A percentile compares a stretch with the other conserved stretches of the same genome.
phyloP scores from a whole-genome alignment of 2,113 vertebrate species.

The Silurus asotus region DNA sequence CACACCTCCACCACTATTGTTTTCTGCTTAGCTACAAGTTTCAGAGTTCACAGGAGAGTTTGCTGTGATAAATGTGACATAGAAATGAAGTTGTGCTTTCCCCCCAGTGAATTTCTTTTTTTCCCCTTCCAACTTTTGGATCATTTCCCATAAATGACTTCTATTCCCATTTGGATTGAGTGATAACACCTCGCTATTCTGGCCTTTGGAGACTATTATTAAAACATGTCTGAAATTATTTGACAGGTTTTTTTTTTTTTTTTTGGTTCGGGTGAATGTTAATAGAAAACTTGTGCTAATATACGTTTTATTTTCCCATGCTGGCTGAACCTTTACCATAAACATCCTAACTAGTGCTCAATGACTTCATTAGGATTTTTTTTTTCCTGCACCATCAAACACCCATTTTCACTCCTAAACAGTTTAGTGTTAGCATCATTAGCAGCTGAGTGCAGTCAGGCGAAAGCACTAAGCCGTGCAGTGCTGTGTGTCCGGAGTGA shows the following conservation, averaged over 20 bases:
- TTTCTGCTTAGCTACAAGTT: not conserved
- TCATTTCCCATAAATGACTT: not conserved
- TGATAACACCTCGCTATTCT: not conserved
- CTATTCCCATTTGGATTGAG: not conserved
- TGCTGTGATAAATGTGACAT: not conserved
- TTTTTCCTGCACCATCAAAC: not conserved
- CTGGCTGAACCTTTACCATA: too few relatives aligned
- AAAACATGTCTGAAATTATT: not conserved
- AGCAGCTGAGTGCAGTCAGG: slow-evolving; percentile 1
- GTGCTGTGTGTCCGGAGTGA: not conserved
- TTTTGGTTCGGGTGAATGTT: not conserved
- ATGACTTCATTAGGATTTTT: not conserved
- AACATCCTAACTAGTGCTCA: not conserved
- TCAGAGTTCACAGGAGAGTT: not conserved
- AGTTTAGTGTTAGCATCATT: slow-evolving; percentile 16
- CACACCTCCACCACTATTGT: not conserved
- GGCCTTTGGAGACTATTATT: not conserved
- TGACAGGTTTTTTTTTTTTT: not conserved
- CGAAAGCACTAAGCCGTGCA: not conserved
- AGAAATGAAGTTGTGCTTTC: not conserved
- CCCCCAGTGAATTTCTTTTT: not conserved
- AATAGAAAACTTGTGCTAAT: not conserved
- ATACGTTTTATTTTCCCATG: not conserved
- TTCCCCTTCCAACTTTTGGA: not conserved
- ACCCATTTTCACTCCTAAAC: slow-evolving; percentile 59